Evolutionary conservation across 2,888 invertebrate species (phyloP), one percentile per base, ranked within the genome.

Genomic region (Parnassius glacialis): DNA sequence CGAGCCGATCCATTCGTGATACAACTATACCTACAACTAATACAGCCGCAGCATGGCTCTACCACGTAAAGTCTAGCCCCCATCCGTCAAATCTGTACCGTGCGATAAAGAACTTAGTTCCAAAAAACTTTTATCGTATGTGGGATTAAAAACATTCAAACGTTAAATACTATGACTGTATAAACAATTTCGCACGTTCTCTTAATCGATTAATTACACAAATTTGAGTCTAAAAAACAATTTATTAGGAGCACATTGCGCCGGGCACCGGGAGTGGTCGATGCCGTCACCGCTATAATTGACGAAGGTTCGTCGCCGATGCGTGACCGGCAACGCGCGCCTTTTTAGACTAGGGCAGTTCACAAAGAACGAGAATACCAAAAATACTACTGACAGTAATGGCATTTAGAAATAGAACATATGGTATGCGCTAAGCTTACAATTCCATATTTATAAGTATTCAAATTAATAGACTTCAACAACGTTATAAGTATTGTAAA

Each of bases 211-310:
- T 50, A 20, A 2, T 2, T 13, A n/a, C 11, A 50, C 1, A 13
- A 13, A 20, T 3, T 50, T 50, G 20, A 10, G 3, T 16, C 13
- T 12, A 58, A 52, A 34, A 16, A 13, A 48, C 13, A 48, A n/a
- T 12, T 45, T 12, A 7, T 12, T 48, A 48, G 48, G 43, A 54
- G 51, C 70, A 70, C 73, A 72, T 70, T 68, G 74, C 69, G 73
- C 59, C 72, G 76, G 79, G 74, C 69, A 73, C 59, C 72, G 76
- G 79, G 78, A 78, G 76, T 71, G 73, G 67, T 73, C 74, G 81
- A 85, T 90, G 84, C 76, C 87, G 90, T 90, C 90, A 90, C 75
- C 90, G 87, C 89, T 88, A 87, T 85, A 84, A 81, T 73, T 79
- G 80, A 74, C 80, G 83, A 86, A 87, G 87, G 87, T 80, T 85